Conservation (phyloP, 1,140 invertebrate species). For the Penaeus vannamei region DNA sequence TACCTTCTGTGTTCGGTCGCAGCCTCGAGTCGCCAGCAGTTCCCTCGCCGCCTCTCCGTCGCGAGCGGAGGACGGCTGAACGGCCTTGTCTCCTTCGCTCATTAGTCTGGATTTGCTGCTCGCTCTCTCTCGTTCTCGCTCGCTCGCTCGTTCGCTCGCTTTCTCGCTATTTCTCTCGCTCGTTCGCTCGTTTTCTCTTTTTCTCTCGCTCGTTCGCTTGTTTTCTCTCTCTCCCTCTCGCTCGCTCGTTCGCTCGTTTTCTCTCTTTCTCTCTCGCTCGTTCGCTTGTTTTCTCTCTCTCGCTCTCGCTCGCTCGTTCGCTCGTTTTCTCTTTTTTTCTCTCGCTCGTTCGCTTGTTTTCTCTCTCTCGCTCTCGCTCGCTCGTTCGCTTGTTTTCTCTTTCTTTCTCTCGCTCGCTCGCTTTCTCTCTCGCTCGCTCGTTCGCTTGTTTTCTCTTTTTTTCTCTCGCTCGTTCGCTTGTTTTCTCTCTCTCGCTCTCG, state of each 20-base stretch:
- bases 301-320: not conserved
- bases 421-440: constrained; percentile 4
- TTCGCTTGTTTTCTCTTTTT: constrained; percentile 28
- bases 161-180: not conserved
- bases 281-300: not conserved
- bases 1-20: no score
- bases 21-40: no score
- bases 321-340: not conserved
- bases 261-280: no score
- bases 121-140: no score
- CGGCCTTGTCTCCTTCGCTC: no score
- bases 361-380: not conserved
- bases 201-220: not conserved
- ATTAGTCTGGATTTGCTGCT: no score
- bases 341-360: not conserved
- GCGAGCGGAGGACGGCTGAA: no score
- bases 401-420: not conserved
- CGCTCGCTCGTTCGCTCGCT: no score
- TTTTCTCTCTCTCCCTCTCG: no score
- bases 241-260: no score
- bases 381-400: not conserved
- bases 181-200: not conserved
- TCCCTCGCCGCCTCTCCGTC: no score
- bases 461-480: constrained; percentile 27
- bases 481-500: not conserved